Conservation (phyloP, 2,113 vertebrate species). For the Oncorhynchus masou region DNA sequence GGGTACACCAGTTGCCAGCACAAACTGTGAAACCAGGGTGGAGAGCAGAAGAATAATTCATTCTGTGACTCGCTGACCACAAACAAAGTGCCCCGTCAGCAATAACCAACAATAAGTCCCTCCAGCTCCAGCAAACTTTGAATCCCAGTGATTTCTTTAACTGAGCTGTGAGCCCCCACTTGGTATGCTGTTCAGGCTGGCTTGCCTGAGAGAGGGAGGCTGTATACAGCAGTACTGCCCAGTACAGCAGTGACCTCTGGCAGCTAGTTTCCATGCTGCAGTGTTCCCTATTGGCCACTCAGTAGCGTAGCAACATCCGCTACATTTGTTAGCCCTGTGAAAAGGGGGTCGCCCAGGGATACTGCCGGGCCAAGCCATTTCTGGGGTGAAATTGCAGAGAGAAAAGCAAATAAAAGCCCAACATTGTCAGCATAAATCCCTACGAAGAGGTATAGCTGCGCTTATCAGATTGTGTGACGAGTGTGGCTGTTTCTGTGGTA, state of each 20-base stretch:
- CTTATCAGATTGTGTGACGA: too few relatives aligned
- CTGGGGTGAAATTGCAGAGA: constrained; percentile 10
- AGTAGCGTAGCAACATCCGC: constrained; percentile 44
- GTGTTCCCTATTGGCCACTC: constrained; percentile 3
- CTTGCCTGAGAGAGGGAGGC: background rate
- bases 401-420: constrained; percentile 36
- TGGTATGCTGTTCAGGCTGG: background rate
- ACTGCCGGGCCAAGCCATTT: constrained; percentile 20
- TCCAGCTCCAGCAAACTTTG: background rate
- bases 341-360: constrained; percentile 42
- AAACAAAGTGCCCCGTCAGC: constrained; percentile 9
- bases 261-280: constrained; percentile 7
- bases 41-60: constrained; percentile 6
- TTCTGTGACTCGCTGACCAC: constrained; percentile 24
- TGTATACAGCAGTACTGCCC: background rate
- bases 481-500: background rate
- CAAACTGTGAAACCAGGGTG: background rate
- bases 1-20: too few relatives aligned
- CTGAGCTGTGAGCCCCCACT: constrained; percentile 12
- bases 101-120: constrained; percentile 2
- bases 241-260: constrained; percentile 25
- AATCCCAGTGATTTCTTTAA: constrained; percentile 7
- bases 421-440: constrained; percentile 49
- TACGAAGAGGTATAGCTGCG: background rate
- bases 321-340: constrained; percentile 29